Percentiles rank a stretch among this genome's conserved stretches.
Conservation (phyloP, 1,140 invertebrate genomes). For the Pararge aegeria region DNA sequence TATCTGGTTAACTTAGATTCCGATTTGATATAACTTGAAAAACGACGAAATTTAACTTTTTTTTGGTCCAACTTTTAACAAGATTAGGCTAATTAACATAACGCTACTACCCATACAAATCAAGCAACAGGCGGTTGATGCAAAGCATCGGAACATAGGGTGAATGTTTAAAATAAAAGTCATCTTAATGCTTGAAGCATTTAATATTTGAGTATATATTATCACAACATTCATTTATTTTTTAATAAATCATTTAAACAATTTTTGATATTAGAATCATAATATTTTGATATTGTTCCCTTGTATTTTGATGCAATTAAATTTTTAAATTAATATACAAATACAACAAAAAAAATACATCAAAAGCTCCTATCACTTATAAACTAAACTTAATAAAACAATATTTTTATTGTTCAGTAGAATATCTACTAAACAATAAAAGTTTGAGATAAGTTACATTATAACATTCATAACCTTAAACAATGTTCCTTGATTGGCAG, state of each 20-base stretch:
- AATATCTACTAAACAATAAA: neutral
- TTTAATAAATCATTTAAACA: no score
- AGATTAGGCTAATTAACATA: no score
- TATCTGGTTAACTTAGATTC: no score
- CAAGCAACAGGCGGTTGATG: no score
- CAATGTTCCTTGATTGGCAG: neutral
- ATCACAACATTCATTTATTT: no score
- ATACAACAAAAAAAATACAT: neutral
- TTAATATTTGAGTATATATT: conserved; percentile 13
- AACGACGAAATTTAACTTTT: no score
- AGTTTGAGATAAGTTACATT: conserved; percentile 7
- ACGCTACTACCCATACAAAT: no score
- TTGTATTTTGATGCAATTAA: conserved; percentile 20
- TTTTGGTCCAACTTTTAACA: no score
- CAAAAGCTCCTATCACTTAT: neutral
- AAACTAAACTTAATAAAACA: neutral
- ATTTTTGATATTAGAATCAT: conserved; percentile 13
- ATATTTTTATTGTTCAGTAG: neutral
- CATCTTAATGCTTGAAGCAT: conserved; percentile 9
- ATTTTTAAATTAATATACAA: conserved; percentile 3
- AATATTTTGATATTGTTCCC: conserved; percentile 40
- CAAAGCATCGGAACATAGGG: no score
- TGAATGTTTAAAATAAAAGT: neutral
- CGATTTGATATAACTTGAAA: no score
- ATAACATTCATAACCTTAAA: conserved; percentile 5